These are phyloP conservation scores for Campylomormyrus tamandua DNA, from an alignment of 2,113 vertebrate genomes.

Conservation along the genomic window DNA sequence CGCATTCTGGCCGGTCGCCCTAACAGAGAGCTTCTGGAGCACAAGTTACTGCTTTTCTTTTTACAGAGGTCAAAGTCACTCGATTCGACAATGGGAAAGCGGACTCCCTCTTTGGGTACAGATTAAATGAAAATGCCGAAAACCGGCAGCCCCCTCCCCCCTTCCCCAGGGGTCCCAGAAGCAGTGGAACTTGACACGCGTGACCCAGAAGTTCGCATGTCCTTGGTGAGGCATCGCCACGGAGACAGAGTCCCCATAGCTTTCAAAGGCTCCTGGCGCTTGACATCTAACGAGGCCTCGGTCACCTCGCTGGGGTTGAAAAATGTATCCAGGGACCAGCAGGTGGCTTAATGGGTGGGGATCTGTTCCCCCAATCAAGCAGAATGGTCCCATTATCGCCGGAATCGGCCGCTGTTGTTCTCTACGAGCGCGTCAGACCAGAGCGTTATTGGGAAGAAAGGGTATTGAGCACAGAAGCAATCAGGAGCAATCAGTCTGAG, in stretches of 20 bases:
- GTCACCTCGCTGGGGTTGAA: neutral
- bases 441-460: neutral
- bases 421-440: neutral
- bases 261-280: neutral
- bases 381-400: neutral
- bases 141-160: neutral
- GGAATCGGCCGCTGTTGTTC: neutral
- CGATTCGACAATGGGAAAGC: neutral
- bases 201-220: neutral
- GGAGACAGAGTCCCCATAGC: neutral
- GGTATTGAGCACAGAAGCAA: constrained; percentile 1
- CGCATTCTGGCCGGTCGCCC: neutral
- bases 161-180: neutral
- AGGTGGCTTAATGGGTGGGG: constrained; percentile 9
- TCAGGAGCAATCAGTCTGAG: neutral
- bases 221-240: neutral
- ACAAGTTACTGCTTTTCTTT: neutral
- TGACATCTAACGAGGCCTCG: neutral
- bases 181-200: neutral
- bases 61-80: neutral
- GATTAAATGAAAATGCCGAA: neutral
- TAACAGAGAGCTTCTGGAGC: neutral
- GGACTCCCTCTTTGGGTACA: neutral
- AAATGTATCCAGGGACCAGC: neutral
- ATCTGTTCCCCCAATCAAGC: constrained; percentile 13